Evolutionary conservation across 2,888 invertebrate genomes (phyloP).

Genomic region (Zelleria hepariella): DNA sequence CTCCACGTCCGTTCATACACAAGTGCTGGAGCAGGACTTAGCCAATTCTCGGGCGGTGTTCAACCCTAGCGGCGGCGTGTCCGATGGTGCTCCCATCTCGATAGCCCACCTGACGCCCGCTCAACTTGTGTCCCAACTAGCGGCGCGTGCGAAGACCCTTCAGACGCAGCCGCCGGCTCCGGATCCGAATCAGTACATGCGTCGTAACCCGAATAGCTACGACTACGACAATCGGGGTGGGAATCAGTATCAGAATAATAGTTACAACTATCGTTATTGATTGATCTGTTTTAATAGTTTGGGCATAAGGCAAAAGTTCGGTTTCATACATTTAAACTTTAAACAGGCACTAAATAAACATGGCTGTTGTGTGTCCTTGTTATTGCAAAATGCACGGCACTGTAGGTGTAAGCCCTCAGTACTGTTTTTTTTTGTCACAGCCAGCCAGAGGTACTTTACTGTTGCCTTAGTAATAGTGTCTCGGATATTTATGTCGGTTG

Average conservation of each 20-base stretch:
- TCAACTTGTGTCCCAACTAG: conserved; percentile 58
- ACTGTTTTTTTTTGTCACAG: too few relatives aligned
- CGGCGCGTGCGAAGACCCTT: conserved; percentile 58
- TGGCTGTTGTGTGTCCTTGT: too few relatives aligned
- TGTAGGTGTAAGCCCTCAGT: too few relatives aligned
- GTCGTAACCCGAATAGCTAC: conserved; percentile 20
- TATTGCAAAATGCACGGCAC: too few relatives aligned
- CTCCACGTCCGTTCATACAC: conserved; percentile 45
- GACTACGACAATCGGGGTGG: not conserved
- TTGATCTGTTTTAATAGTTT: not conserved
- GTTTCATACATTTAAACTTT: too few relatives aligned
- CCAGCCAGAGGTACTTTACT: too few relatives aligned
- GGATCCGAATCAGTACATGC: not conserved
- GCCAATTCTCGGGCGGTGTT: conserved; percentile 52
- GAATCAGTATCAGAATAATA: conserved; percentile 17
- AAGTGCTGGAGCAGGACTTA: conserved; percentile 57
- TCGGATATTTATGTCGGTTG: too few relatives aligned
- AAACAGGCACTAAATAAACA: too few relatives aligned
- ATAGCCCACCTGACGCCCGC: conserved; percentile 63
- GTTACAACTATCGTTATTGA: conserved; percentile 30
- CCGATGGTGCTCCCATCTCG: conserved; percentile 47
- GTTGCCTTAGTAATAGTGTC: too few relatives aligned
- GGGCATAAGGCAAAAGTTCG: too few relatives aligned
- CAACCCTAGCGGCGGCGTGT: conserved; percentile 45
- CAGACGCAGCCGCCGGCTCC: conserved; percentile 18